These are phyloP conservation scores for Pseudomyrmex gracilis DNA, from an alignment of 1,140 invertebrate genomes.

Conservation along the genomic window DNA sequence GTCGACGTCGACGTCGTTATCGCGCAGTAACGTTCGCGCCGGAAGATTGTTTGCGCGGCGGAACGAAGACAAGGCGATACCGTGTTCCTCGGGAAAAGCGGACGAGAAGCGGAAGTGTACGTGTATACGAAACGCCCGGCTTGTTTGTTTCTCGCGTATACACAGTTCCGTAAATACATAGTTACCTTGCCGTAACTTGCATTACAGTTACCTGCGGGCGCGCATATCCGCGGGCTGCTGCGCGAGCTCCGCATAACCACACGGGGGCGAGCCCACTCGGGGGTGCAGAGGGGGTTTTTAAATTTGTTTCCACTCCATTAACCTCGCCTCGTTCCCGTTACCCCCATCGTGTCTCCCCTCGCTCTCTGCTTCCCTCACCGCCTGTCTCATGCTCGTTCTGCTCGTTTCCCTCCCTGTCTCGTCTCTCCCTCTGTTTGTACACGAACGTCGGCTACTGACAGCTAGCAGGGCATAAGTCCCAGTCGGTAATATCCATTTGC, in stretches of 20 bases:
- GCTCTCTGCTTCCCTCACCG: background rate
- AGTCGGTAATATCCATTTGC: slow-evolving; percentile 68
- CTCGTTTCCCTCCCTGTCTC: slow-evolving; percentile 41
- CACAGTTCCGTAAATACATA: slow-evolving; percentile 55
- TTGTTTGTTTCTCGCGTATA: slow-evolving; percentile 61
- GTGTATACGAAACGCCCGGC: slow-evolving; percentile 46
- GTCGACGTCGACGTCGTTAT: slow-evolving; percentile 39
- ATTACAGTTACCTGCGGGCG: slow-evolving; percentile 47
- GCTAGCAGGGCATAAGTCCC: slow-evolving; percentile 60
- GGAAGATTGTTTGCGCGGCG: slow-evolving; percentile 32
- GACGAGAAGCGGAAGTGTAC: slow-evolving; percentile 34
- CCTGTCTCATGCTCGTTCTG: too few relatives aligned
- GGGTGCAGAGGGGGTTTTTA: slow-evolving; percentile 67
- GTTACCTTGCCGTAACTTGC: slow-evolving; percentile 14
- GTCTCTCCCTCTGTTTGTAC: slow-evolving; percentile 57
- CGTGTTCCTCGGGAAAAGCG: slow-evolving; percentile 37
- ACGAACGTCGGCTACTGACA: slow-evolving; percentile 53
- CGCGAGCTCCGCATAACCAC: slow-evolving; percentile 8
- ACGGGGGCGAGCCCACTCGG: background rate
- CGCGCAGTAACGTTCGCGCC: slow-evolving; percentile 42
- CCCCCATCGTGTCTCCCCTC: slow-evolving; percentile 16
- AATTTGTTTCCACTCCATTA: slow-evolving; percentile 81
- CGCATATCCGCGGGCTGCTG: slow-evolving; percentile 4
- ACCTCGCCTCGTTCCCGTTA: slow-evolving; percentile 70
- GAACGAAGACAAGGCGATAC: slow-evolving; percentile 51